phyloP scores from a whole-genome alignment of 1,140 invertebrate species.

The Aleiodes sp. region DNA sequence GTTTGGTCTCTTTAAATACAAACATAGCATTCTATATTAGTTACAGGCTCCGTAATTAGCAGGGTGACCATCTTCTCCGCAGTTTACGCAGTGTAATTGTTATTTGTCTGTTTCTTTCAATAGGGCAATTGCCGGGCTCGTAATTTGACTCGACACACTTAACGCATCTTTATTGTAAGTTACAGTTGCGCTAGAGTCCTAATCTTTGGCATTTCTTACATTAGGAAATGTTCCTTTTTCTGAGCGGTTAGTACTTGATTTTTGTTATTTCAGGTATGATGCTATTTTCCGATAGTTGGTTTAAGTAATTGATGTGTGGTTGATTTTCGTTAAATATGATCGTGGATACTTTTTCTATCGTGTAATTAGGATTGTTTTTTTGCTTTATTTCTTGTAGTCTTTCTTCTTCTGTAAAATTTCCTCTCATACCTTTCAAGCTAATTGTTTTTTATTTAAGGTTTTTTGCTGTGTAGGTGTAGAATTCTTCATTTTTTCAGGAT shows the following conservation, averaged over 20 bases:
- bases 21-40: too few relatives aligned
- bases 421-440: background rate
- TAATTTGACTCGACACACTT: conserved; percentile 29
- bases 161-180: conserved; percentile 26
- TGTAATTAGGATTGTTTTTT: background rate
- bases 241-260: conserved; percentile 7
- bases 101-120: background rate
- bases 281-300: background rate
- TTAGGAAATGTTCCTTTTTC: conserved; percentile 27
- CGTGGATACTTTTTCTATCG: background rate
- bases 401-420: background rate
- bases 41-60: conserved; percentile 42
- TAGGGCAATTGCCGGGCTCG: conserved; percentile 11
- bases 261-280: background rate
- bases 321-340: background rate
- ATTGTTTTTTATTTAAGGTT: background rate
- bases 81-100: conserved; percentile 32
- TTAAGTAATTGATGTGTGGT: background rate
- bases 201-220: conserved; percentile 36
- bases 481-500: background rate
- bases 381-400: background rate
- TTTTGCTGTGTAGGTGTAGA: conserved; percentile 1
- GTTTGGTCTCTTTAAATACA: too few relatives aligned
- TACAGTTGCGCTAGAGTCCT: conserved; percentile 30
- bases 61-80: conserved; percentile 38